Evolutionary conservation across 1,140 invertebrate genomes (phyloP).

Genomic region (Drosophila hydei): DNA sequence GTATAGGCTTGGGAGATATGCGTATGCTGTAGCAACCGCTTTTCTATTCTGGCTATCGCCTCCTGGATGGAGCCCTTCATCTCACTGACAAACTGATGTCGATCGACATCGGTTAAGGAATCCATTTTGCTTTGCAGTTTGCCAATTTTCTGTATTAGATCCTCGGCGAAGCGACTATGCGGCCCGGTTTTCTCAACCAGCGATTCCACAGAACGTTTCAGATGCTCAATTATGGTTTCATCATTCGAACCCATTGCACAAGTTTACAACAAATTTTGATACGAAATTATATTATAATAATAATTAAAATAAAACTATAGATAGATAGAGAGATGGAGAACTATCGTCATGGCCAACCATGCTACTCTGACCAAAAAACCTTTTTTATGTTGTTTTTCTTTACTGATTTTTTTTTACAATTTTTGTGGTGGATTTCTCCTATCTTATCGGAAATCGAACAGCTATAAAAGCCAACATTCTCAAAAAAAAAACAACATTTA

Average conservation of each 20-base stretch:
- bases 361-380: neutral
- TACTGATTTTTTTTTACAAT: constrained; percentile 11
- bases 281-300: neutral
- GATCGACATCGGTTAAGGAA: constrained; percentile 56
- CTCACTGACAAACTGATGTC: constrained; percentile 59
- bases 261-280: constrained; percentile 1
- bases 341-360: constrained; percentile 43
- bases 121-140: constrained; percentile 67
- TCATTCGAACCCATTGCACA: constrained; percentile 35
- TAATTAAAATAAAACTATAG: constrained; percentile 4
- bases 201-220: constrained; percentile 63
- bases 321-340: neutral
- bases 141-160: constrained; percentile 61
- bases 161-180: constrained; percentile 65
- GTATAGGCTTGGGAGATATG: constrained; percentile 66
- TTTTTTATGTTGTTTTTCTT: neutral
- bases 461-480: constrained; percentile 64
- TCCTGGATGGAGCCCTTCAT: constrained; percentile 71
- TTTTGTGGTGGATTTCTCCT: constrained; percentile 59
- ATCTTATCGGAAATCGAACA: constrained; percentile 78
- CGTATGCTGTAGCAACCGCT: constrained; percentile 61
- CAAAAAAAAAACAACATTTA: constrained; percentile 21
- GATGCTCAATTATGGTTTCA: constrained; percentile 61
- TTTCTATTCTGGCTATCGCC: constrained; percentile 62
- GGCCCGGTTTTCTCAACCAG: constrained; percentile 71